Conservation (phyloP, 2,888 invertebrate genomes). For the Stenchaetothrips biformis region DNA sequence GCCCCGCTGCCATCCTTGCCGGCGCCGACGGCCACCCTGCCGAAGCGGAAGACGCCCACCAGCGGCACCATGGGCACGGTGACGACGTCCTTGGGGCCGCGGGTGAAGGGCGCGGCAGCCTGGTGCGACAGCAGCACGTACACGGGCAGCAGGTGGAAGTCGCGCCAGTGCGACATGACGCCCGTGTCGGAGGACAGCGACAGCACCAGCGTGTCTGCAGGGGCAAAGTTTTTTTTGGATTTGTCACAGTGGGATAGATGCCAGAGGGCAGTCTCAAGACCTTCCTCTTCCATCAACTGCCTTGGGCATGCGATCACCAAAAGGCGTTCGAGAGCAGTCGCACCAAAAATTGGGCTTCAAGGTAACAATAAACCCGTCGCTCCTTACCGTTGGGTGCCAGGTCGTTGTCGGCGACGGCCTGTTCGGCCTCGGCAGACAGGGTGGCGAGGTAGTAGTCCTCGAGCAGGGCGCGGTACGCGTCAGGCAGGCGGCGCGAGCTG, state of each 20-base stretch:
- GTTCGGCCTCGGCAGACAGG: neutral
- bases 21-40: slow-evolving; percentile 35
- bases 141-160: slow-evolving; percentile 41
- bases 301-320: too few relatives aligned
- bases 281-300: too few relatives aligned
- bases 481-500: slow-evolving; percentile 8
- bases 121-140: slow-evolving; percentile 42
- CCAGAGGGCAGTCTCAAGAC: too few relatives aligned
- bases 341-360: too few relatives aligned
- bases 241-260: too few relatives aligned
- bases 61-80: slow-evolving; percentile 43
- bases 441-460: slow-evolving; percentile 9
- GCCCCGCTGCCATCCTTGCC: slow-evolving; percentile 28
- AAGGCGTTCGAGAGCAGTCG: too few relatives aligned
- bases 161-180: slow-evolving; percentile 43
- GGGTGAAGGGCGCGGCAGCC: slow-evolving; percentile 40
- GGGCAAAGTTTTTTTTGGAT: neutral
- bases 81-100: slow-evolving; percentile 36
- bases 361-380: too few relatives aligned
- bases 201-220: slow-evolving; percentile 34
- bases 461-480: neutral
- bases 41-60: slow-evolving; percentile 41
- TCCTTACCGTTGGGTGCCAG: neutral
- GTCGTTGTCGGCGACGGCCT: neutral
- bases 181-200: slow-evolving; percentile 42